phyloP scores from a whole-genome alignment of 2,113 vertebrate genomes.

The Daubentonia madagascariensis region DNA sequence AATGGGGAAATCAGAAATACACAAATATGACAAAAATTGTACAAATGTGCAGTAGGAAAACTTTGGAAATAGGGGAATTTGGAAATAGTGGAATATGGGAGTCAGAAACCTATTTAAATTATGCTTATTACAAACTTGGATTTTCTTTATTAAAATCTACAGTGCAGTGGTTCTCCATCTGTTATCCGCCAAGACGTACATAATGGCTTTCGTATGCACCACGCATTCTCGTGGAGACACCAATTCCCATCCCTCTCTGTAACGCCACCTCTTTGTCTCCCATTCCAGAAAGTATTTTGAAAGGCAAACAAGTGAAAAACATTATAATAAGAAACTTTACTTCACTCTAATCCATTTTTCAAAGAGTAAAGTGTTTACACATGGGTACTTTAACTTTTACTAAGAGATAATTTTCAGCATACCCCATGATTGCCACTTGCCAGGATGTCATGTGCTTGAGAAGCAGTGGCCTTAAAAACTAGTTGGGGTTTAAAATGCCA shows the following conservation, averaged over 20 bases:
- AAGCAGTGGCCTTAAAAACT: neutral
- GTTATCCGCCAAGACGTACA: accelerated
- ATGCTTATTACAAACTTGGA: neutral
- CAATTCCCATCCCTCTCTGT: neutral
- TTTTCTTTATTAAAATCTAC: neutral
- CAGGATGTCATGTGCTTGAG: neutral
- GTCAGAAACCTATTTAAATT: neutral
- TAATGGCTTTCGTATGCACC: accelerated
- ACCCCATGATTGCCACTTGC: accelerated
- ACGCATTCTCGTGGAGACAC: accelerated
- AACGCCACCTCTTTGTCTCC: neutral
- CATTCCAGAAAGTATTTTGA: neutral
- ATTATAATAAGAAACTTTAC: neutral
- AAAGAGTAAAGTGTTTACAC: neutral
- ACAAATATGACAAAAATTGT: neutral
- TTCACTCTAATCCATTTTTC: neutral
- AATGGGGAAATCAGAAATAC: neutral
- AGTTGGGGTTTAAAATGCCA: neutral
- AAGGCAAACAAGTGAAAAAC: neutral
- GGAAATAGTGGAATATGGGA: neutral
- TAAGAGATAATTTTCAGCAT: neutral
- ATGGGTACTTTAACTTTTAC: neutral
- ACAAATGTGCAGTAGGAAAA: neutral
- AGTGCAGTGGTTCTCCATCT: neutral
- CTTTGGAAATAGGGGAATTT: neutral